Conservation (phyloP, 1,140 invertebrate genomes). For the Bombus consobrinus region DNA sequence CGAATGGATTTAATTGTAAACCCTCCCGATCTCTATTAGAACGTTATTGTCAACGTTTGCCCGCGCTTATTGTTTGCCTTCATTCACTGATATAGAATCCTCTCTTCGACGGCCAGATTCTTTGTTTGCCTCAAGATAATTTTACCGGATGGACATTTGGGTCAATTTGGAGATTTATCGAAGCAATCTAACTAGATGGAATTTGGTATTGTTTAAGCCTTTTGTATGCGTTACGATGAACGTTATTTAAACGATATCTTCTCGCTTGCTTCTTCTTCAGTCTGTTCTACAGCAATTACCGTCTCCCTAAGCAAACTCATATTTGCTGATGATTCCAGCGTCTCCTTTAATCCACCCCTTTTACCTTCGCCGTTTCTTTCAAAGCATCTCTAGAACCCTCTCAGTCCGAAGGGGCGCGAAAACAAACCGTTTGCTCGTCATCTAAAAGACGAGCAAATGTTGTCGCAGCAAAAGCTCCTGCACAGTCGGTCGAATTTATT, state of each 20-base stretch:
- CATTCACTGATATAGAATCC: too few relatives aligned
- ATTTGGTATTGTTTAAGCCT: neutral
- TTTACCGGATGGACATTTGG: conserved; percentile 2
- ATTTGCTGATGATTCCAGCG: neutral
- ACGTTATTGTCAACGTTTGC: conserved; percentile 5
- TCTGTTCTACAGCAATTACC: neutral
- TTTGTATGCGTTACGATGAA: neutral
- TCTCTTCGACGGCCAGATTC: too few relatives aligned
- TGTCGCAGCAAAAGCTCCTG: neutral
- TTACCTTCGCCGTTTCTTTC: neutral
- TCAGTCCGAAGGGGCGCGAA: neutral
- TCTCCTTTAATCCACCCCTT: neutral
- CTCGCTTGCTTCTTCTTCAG: neutral
- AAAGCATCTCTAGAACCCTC: neutral
- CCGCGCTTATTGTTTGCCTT: conserved; percentile 23
- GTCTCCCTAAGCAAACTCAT: neutral
- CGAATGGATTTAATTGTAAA: conserved; percentile 48
- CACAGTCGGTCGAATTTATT: conserved; percentile 16
- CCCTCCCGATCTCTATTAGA: conserved; percentile 14
- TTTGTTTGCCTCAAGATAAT: neutral
- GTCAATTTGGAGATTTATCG: conserved; percentile 7
- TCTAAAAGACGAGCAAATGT: conserved; percentile 32
- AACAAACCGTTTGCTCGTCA: neutral
- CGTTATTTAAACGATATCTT: neutral
- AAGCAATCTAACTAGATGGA: neutral